Evolutionary conservation across 2,888 invertebrate species (phyloP).

Genomic region (Ametastegia equiseti): DNA sequence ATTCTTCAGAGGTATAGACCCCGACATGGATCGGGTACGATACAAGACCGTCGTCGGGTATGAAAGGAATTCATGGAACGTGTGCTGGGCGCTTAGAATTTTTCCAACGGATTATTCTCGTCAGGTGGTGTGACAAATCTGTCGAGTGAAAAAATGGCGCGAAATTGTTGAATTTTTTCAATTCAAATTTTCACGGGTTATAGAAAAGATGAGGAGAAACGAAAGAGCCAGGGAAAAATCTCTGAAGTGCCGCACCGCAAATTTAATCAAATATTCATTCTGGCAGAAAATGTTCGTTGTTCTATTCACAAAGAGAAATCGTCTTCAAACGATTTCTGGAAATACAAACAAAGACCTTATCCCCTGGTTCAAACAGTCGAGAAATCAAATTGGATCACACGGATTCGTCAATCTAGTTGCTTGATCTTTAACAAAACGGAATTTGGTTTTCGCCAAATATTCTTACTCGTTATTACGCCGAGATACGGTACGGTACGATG

Average conservation of each 20-base stretch:
- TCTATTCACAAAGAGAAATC: not conserved
- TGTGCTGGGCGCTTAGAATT: not conserved
- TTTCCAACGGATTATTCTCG: not conserved
- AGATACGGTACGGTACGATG: not conserved
- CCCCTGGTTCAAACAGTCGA: not conserved
- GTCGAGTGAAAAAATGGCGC: too few species aligned
- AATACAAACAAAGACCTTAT: not conserved
- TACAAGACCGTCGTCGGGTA: not conserved
- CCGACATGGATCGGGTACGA: not conserved
- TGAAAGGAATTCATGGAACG: not conserved
- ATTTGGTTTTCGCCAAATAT: not conserved
- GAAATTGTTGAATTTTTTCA: too few species aligned
- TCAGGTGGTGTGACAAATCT: not conserved
- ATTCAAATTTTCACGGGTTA: too few species aligned
- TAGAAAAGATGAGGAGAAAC: not conserved
- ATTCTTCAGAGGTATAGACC: constrained; percentile 14
- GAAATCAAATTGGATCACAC: not conserved
- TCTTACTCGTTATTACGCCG: constrained; percentile 9
- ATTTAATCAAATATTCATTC: not conserved
- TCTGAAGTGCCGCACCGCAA: not conserved
- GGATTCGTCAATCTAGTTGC: constrained; percentile 26
- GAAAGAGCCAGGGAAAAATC: not conserved
- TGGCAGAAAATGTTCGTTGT: not conserved
- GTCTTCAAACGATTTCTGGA: not conserved
- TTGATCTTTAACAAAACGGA: constrained; percentile 3